Evolutionary conservation across 1,140 invertebrate species (phyloP), one percentile per base, ranked within the genome.

Genomic region (Mizuhopecten yessoensis): DNA sequence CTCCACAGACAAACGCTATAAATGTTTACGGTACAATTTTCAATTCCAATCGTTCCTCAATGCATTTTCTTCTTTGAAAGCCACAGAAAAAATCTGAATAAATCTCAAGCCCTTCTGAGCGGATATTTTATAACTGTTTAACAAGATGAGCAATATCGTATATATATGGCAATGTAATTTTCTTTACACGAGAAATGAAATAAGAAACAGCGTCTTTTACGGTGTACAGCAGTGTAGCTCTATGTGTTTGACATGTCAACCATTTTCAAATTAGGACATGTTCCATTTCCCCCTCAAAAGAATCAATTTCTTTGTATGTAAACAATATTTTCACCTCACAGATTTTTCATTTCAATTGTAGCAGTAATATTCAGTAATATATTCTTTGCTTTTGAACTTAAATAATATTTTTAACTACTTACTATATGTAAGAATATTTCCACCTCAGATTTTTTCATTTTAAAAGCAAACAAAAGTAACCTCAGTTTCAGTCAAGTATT

Each of bases 301-400:
- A 29, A 75, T 75, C 57, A 75, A 75, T 75, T 75, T 75, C 23
- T 75, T 75, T 75, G 57, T 75, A 75, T 75, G 57, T 75, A 75
- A 75, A 75, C 57, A 75, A 75, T 75, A 75, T 75, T 75, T 29
- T 75, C 57, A 75, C 57, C 9, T 75, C 57, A 75, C 57, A 75
- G 57, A 29, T 29, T 75, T 75, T 75, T 75, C 57, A 75, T 75
- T 75, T 75, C 5, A 75, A 23, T n/a, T 13, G 1, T 17, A 29
- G 57, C 57, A 75, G 29, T 75, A 1, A 17, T 45, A 45, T 17
- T 45, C 9, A 10, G 17, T 45, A 13, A 13, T 10, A 45, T 45
- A 7, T 15, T 7, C 42, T 45, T 45, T 45, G 9, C n/a, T 29
- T 75, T 75, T 75, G 57, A 75, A 75, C 57, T 75, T 0, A 29